phyloP scores from a whole-genome alignment of 2,113 vertebrate species.

The Recurvirostra avosetta region DNA sequence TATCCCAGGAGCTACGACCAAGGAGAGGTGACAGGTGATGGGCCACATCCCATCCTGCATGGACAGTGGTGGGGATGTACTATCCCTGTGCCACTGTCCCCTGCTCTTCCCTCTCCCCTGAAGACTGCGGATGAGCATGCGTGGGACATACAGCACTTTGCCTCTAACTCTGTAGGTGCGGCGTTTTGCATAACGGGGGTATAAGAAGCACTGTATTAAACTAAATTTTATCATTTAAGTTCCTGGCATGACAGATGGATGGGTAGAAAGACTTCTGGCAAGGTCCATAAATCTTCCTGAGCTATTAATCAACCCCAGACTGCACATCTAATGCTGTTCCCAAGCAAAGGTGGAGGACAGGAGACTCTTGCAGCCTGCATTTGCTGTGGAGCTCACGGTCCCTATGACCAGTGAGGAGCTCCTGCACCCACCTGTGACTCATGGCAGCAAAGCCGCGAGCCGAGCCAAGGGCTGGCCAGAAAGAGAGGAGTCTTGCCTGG shows the following conservation, averaged over 20 bases:
- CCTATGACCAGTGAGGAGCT: not conserved
- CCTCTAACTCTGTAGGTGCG: not conserved
- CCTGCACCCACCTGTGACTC: not conserved
- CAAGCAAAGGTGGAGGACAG: not conserved
- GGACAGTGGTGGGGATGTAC: rapidly evolving
- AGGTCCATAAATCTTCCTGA: not conserved
- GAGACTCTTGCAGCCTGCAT: not conserved
- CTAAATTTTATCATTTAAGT: not conserved
- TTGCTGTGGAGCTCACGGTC: not conserved
- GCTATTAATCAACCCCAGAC: not conserved
- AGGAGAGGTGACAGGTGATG: not conserved
- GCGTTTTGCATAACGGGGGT: not conserved
- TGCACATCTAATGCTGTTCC: not conserved
- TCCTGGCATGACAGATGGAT: not conserved
- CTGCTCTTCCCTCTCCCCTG: not conserved
- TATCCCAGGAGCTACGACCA: not conserved
- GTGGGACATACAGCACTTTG: not conserved
- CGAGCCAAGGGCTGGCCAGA: not conserved
- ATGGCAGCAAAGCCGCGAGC: rapidly evolving
- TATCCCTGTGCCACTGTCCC: too few species aligned
- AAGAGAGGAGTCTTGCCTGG: too few species aligned
- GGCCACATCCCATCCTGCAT: not conserved
- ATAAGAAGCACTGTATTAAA: not conserved
- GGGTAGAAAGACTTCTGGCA: not conserved
- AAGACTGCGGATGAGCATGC: rapidly evolving